Evolutionary conservation across 2,888 invertebrate species (phyloP), one percentile per base, ranked within the genome.

Genomic region (Xylocampa areola): DNA sequence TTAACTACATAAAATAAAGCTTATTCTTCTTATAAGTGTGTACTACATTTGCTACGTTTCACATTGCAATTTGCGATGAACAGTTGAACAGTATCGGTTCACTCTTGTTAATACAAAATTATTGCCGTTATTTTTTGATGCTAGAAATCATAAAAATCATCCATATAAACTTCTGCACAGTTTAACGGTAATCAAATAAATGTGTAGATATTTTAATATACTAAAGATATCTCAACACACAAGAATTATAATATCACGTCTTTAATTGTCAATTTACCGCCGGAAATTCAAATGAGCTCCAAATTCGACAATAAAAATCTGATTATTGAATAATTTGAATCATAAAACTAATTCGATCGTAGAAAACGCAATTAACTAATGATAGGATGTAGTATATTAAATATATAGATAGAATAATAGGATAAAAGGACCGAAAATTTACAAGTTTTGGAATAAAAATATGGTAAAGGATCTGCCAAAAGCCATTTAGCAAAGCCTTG

Each of bases 251-350:
- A 27, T 32, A 36, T 57, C 39, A 27, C 27, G 50, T 48, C 63
- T 29, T 37, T 70, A 67, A 70, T 40, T 44, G 44, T 57, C 41
- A 60, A 63, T 63, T 52, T 51, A 27, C 52, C 72, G 60, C 41
- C 72, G 68, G 72, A 68, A 49, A 59, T 60, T 55, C 33, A 51
- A 64, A 61, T 55, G 39, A 55, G 17, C 7, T 30, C 33, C 23
- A 47, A 58, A 54, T 49, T 55, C 14, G 48, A 45, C 36, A 35
- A 5, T 58, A 68, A 67, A 73, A 67, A 33, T 52, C 41, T n/a
- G 48, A 68, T 61, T 43, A 59, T 45, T 51, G 35, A 60, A 61
- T 71, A 47, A 70, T 58, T 70, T 36, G 39, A 30, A 54, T 54
- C 57, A 27, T 74, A 51, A 73, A 73, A 52, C 17, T 25, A 64